These are phyloP conservation scores for Mus minutoides DNA, from an alignment of 2,797 vertebrate species.

Conservation along the genomic window DNA sequence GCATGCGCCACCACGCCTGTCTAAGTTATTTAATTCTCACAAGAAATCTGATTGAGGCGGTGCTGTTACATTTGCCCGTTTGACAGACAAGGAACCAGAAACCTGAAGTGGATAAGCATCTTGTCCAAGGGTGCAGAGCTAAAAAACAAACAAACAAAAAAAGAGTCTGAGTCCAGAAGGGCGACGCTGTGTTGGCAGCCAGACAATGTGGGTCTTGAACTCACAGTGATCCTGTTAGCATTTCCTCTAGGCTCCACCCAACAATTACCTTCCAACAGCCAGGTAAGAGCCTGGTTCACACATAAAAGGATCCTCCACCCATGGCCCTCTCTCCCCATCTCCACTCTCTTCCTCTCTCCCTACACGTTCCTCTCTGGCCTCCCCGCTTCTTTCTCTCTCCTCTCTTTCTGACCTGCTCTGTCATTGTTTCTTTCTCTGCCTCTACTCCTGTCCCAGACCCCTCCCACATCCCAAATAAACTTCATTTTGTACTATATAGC, in stretches of 20 bases:
- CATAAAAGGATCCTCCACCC: not conserved
- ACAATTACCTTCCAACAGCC: not conserved
- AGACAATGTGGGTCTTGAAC: not conserved
- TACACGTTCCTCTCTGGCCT: not conserved
- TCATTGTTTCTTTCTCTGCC: not conserved
- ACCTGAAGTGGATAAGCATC: not conserved
- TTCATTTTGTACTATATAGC: not conserved
- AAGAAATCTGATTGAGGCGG: not conserved
- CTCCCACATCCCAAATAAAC: not conserved
- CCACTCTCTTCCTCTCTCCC: not conserved
- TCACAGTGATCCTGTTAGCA: not conserved
- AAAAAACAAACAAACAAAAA: too few species aligned
- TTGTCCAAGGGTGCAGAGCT: not conserved
- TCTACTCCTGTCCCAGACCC: not conserved
- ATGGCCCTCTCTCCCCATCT: not conserved
- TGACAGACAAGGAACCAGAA: conserved; percentile 17
- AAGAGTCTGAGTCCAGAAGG: not conserved
- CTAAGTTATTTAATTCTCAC: not conserved
- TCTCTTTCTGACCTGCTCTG: not conserved
- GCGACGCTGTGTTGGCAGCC: too few species aligned
- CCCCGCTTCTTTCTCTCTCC: not conserved
- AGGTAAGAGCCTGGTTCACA: not conserved
- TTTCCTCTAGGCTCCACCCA: not conserved
- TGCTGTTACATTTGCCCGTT: not conserved
- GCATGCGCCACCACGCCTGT: too few species aligned